Base-by-base conservation (phyloP, 2,113 vertebrate species). In the Nothoprocta perdicaria region DNA sequence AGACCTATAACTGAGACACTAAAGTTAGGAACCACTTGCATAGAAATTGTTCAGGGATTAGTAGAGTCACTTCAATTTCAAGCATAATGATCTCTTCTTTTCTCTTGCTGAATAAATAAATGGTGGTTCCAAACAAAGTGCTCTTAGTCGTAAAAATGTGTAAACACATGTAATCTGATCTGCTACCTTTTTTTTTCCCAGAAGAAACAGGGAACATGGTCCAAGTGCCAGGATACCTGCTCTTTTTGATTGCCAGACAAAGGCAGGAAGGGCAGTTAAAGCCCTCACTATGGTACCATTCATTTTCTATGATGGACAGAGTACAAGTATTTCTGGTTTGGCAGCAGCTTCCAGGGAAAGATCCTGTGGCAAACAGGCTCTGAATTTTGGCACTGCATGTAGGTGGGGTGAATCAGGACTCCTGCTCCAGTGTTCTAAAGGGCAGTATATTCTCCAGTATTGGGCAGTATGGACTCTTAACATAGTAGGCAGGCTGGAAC, bases 321-420 rank as follows among this genome's bases (percentile, higher is more conserved):
- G 29, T 31, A 55, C 53, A 57, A 31, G 17, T 17, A 17, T 31
- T 57, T 57, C 53, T 57, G 15, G 53, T 31, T 55, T 55, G 53
- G 53, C 55, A 80, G 43, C 50, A 62, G 69, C 38, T 90, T 35
- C 12, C 11, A 4, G 38, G 57, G 57, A 48, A 53, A 41, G 41
- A 55, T 11, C 43, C 33, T 60, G 24, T 63, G 50, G 41, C 53
- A 79, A 45, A 90, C 17, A 52, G 35, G 27, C 22, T 88, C 38
- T 0, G 2, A 60, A 35, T n/a, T 80, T 84, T 1, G 0, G 45
- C 65, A 35, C 10, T 62, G 14, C 19, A 11, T 29, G 6, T 45
- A 26, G 72, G 16, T 31, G 29, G 53, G 15, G 40, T 43, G 29
- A 83, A 35, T n/a, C 31, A 81, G 72, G 33, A 52, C 63, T 72